A percentile compares a stretch with the other conserved stretches of the same genome.
These are phyloP conservation scores for Kryptolebias ocellatus DNA, from an alignment of 2,797 vertebrate species.

Conservation along the genomic window DNA sequence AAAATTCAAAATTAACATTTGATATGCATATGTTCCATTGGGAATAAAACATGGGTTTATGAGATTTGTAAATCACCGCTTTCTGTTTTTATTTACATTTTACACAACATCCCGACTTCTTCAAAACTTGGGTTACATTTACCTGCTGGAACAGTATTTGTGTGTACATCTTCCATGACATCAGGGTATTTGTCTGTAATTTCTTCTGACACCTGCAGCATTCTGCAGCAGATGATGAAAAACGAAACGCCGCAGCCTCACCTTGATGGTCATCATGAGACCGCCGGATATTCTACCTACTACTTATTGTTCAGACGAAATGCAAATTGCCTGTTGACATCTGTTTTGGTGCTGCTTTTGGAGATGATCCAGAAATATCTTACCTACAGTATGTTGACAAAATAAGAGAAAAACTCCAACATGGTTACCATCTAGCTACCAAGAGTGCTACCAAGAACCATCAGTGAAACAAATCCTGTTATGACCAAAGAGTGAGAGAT, in stretches of 20 bases:
- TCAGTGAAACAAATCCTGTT: not conserved
- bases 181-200: too few relatives aligned
- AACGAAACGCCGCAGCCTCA: constrained; percentile 51
- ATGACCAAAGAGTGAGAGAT: not conserved
- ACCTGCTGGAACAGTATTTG: too few relatives aligned
- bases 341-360: not conserved
- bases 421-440: constrained; percentile 1
- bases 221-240: not conserved
- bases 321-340: not conserved
- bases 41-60: too few relatives aligned
- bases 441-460: not conserved
- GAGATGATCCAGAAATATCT: not conserved
- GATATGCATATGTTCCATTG: too few relatives aligned
- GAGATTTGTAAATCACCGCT: too few relatives aligned
- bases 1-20: too few relatives aligned
- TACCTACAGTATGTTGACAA: not conserved
- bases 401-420: not conserved
- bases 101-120: too few relatives aligned
- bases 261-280: constrained; percentile 88
- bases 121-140: too few relatives aligned
- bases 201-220: too few relatives aligned
- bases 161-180: too few relatives aligned
- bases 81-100: too few relatives aligned
- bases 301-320: not conserved
- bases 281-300: constrained; percentile 2